Evolutionary conservation across 2,113 vertebrate genomes (phyloP), one percentile per base, ranked within the genome.

Genomic region (Cyphomyrus plagiostoma): DNA sequence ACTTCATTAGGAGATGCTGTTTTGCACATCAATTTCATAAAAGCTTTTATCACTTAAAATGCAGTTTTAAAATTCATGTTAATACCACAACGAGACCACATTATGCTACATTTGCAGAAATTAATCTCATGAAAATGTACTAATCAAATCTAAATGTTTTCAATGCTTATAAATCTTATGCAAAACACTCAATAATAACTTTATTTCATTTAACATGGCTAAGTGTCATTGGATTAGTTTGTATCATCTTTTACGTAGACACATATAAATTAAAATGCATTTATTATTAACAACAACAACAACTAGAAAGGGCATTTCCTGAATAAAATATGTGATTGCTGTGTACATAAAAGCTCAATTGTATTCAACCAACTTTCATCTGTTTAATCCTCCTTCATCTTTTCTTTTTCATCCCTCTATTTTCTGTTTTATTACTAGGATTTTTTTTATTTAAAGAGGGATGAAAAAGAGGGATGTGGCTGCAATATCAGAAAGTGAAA

Each of bases 101-200:
- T 80, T 80, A 39, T 80, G 35, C 74, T 19, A 80, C 30, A 80
- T 80, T 80, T 39, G 74, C 17, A 70, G 74, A 80, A 80, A 80
- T 80, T 80, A 80, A 80, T 80, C 74, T 80, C 35, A 80, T 80
- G 30, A 80, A 80, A 80, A 49, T 85, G 35, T 85, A 49, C 39
- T 85, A 85, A 85, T 85, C 19, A 85, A 85, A 85, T 85, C 21
- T 46, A 48, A 85, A 85, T 42, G 74, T 19, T 15, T 35, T 77
- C 35, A 77, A 30, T 5, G 13, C 35, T 77, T 80, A 80, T 30
- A 80, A 80, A 8, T 77, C 70, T 66, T 66, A 66, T 30, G 26
- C 4, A 30, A 70, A 80, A 19, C 17, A 42, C 74, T 42, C 30
- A 80, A 42, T 39, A 39, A 80, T 39, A 17, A 39, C 17, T 80